phyloP scores from a whole-genome alignment of 2,797 vertebrate genomes.

The Otus scops region DNA sequence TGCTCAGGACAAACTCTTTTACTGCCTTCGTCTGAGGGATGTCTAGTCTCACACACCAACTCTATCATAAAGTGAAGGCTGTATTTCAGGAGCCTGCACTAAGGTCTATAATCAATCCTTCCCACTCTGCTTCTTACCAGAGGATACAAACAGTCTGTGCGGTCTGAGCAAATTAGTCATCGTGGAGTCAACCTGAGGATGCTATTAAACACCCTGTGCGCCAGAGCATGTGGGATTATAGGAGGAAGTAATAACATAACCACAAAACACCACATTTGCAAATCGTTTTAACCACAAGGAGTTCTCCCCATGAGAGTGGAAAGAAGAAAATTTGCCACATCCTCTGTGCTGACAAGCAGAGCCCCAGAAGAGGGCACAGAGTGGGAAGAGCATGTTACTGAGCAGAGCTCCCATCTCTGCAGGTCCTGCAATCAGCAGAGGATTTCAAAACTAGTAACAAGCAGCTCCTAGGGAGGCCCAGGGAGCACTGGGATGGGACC shows the following conservation, averaged over 20 bases:
- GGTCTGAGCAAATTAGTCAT: not conserved
- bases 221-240: not conserved
- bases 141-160: not conserved
- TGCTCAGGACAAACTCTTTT: not conserved
- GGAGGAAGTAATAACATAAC: constrained; percentile 27
- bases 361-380: not conserved
- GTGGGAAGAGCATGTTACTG: fast-evolving
- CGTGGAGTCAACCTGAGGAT: not conserved
- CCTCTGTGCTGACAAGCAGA: not conserved
- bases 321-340: constrained; percentile 1
- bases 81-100: not conserved
- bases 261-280: constrained; percentile 7
- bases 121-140: not conserved
- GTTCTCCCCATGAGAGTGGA: not conserved
- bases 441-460: not conserved
- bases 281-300: not conserved
- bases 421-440: not conserved
- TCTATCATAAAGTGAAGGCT: not conserved
- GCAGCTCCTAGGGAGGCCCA: not conserved
- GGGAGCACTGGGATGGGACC: not conserved
- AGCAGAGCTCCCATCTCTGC: not conserved
- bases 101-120: not conserved
- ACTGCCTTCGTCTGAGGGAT: not conserved
- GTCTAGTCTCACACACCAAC: not conserved
- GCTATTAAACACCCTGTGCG: not conserved